phyloP scores from a whole-genome alignment of 2,797 vertebrate genomes.

The Pantherophis alleghaniensis region DNA sequence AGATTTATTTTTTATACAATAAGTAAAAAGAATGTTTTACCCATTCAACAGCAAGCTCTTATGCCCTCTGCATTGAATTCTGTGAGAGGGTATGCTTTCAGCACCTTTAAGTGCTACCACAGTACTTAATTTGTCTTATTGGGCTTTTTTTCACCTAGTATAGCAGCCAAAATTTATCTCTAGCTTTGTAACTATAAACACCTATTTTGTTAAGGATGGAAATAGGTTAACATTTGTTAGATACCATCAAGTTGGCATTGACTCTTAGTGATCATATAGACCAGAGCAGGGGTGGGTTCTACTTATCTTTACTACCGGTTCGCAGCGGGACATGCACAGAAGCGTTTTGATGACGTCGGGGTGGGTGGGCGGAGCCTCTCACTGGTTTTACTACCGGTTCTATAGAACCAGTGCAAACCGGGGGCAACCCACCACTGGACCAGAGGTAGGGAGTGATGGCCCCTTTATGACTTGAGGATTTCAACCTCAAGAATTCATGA shows the following conservation, averaged over 20 bases:
- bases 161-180: not conserved
- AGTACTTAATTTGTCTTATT: not conserved
- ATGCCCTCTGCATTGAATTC: not conserved
- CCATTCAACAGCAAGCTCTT: not conserved
- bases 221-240: not conserved
- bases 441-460: not conserved
- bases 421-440: too few relatives aligned
- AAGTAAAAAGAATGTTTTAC: not conserved
- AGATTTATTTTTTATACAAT: not conserved
- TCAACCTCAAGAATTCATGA: not conserved
- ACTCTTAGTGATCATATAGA: not conserved
- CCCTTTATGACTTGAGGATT: not conserved
- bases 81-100: not conserved
- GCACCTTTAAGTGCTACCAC: not conserved
- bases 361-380: too few relatives aligned
- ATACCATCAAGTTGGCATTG: not conserved
- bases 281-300: too few relatives aligned
- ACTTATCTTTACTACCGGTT: too few relatives aligned
- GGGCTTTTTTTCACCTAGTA: not conserved
- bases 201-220: not conserved
- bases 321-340: too few relatives aligned
- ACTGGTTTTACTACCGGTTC: too few relatives aligned
- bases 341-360: too few relatives aligned
- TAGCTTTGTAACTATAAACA: not conserved
- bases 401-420: too few relatives aligned